A percentile compares a stretch with the other conserved stretches of the same genome.
phyloP scores from a whole-genome alignment of 1,140 invertebrate genomes.

The Brachionus angularis region DNA sequence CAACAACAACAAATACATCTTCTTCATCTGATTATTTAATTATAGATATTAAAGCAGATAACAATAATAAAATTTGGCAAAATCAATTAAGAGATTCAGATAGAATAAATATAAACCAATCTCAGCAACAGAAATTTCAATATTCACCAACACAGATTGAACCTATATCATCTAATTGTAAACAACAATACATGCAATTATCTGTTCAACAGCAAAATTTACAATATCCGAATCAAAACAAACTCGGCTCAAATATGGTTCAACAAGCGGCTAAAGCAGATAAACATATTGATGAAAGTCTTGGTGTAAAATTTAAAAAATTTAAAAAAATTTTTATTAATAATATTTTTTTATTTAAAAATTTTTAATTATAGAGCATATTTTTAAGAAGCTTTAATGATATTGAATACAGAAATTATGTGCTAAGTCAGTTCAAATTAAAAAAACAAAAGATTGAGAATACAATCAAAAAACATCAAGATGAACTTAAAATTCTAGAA shows the following conservation, averaged over 20 bases:
- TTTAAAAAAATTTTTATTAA: not conserved
- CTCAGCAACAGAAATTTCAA: too few species aligned
- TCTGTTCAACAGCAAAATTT: too few species aligned
- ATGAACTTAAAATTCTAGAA: slow-evolving; percentile 35
- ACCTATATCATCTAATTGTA: too few species aligned
- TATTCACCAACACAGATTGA: too few species aligned
- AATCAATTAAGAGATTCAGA: too few species aligned
- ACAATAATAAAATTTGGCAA: too few species aligned
- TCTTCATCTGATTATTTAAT: too few species aligned
- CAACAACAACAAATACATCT: too few species aligned
- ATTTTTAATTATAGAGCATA: slow-evolving; percentile 11
- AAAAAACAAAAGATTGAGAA: slow-evolving; percentile 38
- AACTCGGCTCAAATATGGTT: not conserved
- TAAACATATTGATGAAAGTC: slow-evolving; percentile 29
- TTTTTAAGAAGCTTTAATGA: slow-evolving; percentile 40
- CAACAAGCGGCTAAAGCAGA: not conserved
- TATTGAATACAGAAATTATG: slow-evolving; percentile 43
- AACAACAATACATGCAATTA: too few species aligned
- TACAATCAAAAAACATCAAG: slow-evolving; percentile 33
- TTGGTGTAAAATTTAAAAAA: not conserved
- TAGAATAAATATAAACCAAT: too few species aligned
- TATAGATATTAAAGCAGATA: too few species aligned
- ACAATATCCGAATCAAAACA: not conserved
- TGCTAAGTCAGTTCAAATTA: slow-evolving; percentile 29
- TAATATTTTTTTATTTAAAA: too few species aligned